These are phyloP conservation scores for Malurus leucopterus DNA, from an alignment of 2,797 vertebrate genomes.

Conservation along the genomic window DNA sequence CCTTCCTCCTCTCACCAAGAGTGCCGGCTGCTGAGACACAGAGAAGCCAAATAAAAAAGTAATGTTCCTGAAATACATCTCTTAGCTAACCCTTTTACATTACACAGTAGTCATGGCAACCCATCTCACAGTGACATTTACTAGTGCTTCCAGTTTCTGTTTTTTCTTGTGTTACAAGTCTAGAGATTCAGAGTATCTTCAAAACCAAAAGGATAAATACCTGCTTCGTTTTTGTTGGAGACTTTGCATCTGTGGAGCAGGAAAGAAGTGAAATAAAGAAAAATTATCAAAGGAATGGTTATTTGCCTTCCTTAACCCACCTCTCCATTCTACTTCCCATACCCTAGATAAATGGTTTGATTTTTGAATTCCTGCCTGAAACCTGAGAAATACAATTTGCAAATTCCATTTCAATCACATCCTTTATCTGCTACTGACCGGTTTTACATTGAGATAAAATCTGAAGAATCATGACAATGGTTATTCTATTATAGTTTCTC, in stretches of 20 bases:
- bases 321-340: background rate
- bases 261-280: background rate
- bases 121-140: background rate
- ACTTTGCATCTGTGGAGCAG: constrained; percentile 77
- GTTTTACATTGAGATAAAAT: background rate
- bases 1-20: background rate
- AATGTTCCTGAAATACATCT: background rate
- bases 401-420: background rate
- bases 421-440: background rate
- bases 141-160: background rate
- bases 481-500: background rate
- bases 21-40: background rate
- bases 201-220: constrained; percentile 70
- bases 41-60: background rate
- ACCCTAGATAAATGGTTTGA: background rate
- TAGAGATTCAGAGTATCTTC: background rate
- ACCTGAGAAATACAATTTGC: background rate
- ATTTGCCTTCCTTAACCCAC: background rate
- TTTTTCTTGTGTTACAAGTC: background rate
- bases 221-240: constrained; percentile 81
- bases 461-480: background rate
- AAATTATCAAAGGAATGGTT: background rate
- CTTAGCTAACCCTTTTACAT: background rate
- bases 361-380: background rate
- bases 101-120: background rate